Evolutionary conservation across 2,888 invertebrate species (phyloP), one percentile per base, ranked within the genome.

Genomic region (Panzeria rudis): DNA sequence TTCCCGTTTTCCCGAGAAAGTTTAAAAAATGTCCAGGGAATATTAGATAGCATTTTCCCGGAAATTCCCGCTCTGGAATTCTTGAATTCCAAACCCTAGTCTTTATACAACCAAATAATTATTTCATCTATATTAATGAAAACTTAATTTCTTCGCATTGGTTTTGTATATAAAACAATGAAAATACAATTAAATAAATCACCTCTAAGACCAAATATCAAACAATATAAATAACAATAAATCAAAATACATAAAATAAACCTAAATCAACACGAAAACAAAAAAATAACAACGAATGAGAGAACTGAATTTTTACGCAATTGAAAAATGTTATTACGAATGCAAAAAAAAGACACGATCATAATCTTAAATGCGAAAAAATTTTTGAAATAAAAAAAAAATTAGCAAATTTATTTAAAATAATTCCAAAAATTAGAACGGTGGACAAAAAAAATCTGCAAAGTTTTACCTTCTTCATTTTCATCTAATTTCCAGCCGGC

Each of bases 401-500:
- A 44, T 50, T 50, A 0, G 3, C 2, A 50, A 50, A 50, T n/a
- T 47, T 47, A 35, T 5, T 35, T 8, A 35, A 35, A 35, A 7
- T 2, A 35, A 35, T 17, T 1, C n/a, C 5, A 47, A 47, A 17
- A 17, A 6, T 13, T 13, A 13, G 13, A 41, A 41, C 32, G 2
- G 44, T 44, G 3, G 13, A 3, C 9, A 2, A 15, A 41, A 2
- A 41, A 41, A 41, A 41, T 7, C 15, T 20, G 50, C 0, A 5
- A 17, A 25, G 4, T 25, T 69, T 71, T 86, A 91, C 91, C 91
- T 86, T 91, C 90, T 83, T 91, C 90, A 84, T 91, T 88, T 72
- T 90, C 89, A 80, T 90, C 90, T 56, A 91, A 89, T 73, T 90
- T 91, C 91, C 91, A 91, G 86, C 91, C 91, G 62, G 90, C 91